Percentiles rank a stretch among this genome's conserved stretches.
Conservation (phyloP, 2,113 vertebrate species). For the Uria lomvia region DNA sequence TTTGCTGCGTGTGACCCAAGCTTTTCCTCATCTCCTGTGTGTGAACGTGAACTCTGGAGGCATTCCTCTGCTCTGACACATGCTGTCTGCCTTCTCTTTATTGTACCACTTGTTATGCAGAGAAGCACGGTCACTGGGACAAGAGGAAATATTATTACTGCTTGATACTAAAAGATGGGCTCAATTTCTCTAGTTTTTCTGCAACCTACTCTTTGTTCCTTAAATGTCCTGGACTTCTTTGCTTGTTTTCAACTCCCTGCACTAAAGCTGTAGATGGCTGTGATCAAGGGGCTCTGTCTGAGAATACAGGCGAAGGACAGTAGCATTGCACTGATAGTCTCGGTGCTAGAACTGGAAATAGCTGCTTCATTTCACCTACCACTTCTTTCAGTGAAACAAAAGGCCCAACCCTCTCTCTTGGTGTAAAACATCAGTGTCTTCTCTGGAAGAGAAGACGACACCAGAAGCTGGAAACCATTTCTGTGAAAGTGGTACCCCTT, state of each 20-base stretch:
- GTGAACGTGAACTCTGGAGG: not conserved
- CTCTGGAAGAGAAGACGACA: not conserved
- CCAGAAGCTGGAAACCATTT: not conserved
- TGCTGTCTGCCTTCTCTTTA: not conserved
- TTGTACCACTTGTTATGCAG: not conserved
- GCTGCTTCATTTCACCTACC: conserved; percentile 51
- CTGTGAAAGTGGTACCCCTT: not conserved
- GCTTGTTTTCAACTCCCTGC: not conserved
- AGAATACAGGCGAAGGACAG: not conserved
- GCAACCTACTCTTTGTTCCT: not conserved
- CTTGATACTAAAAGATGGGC: not conserved
- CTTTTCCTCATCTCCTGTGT: not conserved
- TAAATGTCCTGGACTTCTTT: not conserved
- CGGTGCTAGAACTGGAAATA: conserved; percentile 3
- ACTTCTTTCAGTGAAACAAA: conserved; percentile 32
- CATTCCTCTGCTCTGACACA: not conserved
- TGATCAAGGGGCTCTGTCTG: not conserved
- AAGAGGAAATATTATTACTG: not conserved
- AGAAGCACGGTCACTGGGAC: not conserved
- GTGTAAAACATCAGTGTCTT: not conserved
- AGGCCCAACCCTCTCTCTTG: not conserved
- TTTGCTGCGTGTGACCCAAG: not conserved
- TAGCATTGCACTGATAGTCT: not conserved
- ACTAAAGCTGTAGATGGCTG: not conserved
- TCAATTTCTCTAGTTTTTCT: not conserved